A percentile compares a stretch with the other conserved stretches of the same genome.
These are phyloP conservation scores for Pseudoips prasinana DNA, from an alignment of 2,888 invertebrate species.

Conservation along the genomic window DNA sequence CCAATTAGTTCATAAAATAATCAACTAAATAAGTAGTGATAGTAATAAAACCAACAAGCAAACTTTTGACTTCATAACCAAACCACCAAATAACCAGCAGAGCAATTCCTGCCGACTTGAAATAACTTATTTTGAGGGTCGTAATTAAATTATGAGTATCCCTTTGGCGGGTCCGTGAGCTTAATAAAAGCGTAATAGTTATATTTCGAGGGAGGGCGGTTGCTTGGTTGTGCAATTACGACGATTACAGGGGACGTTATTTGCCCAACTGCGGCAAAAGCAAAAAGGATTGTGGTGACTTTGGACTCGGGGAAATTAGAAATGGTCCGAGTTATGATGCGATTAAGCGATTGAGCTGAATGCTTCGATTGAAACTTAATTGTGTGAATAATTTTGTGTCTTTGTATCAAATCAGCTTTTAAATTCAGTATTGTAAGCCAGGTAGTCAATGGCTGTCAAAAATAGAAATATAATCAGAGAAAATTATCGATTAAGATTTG, in stretches of 20 bases:
- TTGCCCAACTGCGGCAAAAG: constrained; percentile 36
- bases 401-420: too few species aligned
- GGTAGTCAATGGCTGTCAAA: too few species aligned
- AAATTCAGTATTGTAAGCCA: too few species aligned
- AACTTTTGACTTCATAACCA: constrained; percentile 35
- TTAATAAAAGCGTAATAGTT: constrained; percentile 78
- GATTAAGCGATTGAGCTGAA: constrained; percentile 7
- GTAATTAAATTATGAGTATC: constrained; percentile 78
- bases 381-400: too few species aligned
- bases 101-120: constrained; percentile 48
- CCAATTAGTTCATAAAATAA: too few species aligned
- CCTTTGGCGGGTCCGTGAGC: constrained; percentile 69
- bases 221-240: constrained; percentile 61
- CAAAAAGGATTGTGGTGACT: constrained; percentile 29
- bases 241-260: constrained; percentile 44
- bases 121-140: constrained; percentile 61
- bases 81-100: constrained; percentile 43
- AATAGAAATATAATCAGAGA: too few species aligned
- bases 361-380: too few species aligned
- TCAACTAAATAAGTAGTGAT: too few species aligned
- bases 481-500: too few species aligned
- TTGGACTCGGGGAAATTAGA: constrained; percentile 19
- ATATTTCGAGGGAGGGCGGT: constrained; percentile 62
- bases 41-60: constrained; percentile 21
- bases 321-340: constrained; percentile 6